Base-by-base conservation (phyloP, 2,888 invertebrate species). In the Podabrus alpinus region DNA sequence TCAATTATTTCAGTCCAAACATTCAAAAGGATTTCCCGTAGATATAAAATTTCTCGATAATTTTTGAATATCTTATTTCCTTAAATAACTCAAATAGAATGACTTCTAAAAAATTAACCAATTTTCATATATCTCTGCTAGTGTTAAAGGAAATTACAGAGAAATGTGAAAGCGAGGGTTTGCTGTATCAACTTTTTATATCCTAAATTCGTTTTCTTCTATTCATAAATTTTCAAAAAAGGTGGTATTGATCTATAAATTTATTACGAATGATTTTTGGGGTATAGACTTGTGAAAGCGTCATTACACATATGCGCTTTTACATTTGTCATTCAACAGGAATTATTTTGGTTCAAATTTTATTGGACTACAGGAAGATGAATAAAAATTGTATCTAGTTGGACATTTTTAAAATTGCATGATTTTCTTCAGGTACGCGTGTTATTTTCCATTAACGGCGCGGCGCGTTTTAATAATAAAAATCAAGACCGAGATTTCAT, bases 401-500 rank as follows among this genome's bases (percentile, higher is more conserved):
- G 17, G 7, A 62, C 17, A 62, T 62, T 62, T 60, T n/a, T n/a
- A n/a, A 60, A 60, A 60, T 60, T 60, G 13, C 19, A 64, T 25
- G 59, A 66, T 66, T 66, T 60, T n/a, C n/a, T n/a, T n/a, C 67
- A 67, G 60, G 62, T 68, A 45, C 72, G 68, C 62, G 68, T 68
- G 72, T 45, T 71, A 62, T 67, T 68, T 68, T 68, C 72, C 17
- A 45, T 17, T 61, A 72, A 68, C 61, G 45, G n/a, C n/a, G n/a
- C n/a, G 68, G 3, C 62, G 68, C 68, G 60, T 68, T 68, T 72
- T 68, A 45, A 68, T 72, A 72, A 67, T 72, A 72, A 72, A 71
- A 72, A 72, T 72, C 72, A 64, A 59, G 64, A 16, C 66, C 59
- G 69, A 59, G n/a, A 17, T 69, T 59, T 64, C 59, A 62, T 59